Evolutionary conservation across 2,797 vertebrate species (phyloP), one percentile per base, ranked within the genome.

Genomic region (Tragopan temminckii): DNA sequence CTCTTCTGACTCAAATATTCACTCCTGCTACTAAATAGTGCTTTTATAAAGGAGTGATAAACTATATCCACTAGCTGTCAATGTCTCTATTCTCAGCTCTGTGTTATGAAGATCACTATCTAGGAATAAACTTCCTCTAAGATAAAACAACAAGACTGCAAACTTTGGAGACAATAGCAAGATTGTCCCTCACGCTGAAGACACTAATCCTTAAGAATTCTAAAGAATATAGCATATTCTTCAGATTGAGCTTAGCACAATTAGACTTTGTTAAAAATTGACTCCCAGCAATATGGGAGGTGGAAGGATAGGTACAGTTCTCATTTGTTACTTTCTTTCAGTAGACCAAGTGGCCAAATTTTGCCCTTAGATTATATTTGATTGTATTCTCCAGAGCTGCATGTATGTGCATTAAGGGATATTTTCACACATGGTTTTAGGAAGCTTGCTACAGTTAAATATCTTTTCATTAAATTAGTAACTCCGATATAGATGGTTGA

Each of bases 191-290:
- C 45, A 85, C 93, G 89, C 88, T 97, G 81, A 95, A 97, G 96
- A 97, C 94, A 88, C 77, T 92, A 88, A 97, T 98, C 97, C 96
- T 83, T 82, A 96, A 96, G 89, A 82, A 97, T 95, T 97, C 97
- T 88, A 93, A 97, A 97, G 94, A 96, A 97, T 94, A 96, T 93
- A 97, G 97, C 96, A 97, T 98, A 97, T 97, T 98, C 98, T 98
- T 98, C 98, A 97, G 58, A 92, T 91, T 90, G 80, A 94, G 89
- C 87, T 75, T 92, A 88, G 96, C 89, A 99, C 98, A 99, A 98
- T 97, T 90, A 88, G 25, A 95, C 97, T 98, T 98, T 99, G 98
- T 99, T 98, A 97, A 82, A 97, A 97, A 85, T 96, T 98, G 98
- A 98, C 98, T 98, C 90, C 50, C 89, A 58, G n/a, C 59, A 85